Percentiles rank a stretch among this genome's conserved stretches.
These are phyloP conservation scores for Trididemnum miniatum DNA, from an alignment of 23 tunicate genomes.

Conservation along the genomic window DNA sequence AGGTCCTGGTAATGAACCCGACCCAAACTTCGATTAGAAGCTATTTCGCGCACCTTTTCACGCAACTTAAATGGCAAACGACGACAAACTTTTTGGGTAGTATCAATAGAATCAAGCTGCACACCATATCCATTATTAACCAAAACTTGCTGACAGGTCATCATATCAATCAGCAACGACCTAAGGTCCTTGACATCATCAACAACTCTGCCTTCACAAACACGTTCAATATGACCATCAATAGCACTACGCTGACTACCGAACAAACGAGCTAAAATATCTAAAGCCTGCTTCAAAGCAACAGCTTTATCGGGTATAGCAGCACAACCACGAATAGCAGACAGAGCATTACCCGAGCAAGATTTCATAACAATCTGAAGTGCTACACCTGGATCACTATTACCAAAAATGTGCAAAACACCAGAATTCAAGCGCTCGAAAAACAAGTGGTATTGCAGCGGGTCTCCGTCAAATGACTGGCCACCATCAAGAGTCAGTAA, in stretches of 20 bases:
- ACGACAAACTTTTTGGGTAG: neutral
- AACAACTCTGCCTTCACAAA: neutral
- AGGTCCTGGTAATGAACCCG: neutral
- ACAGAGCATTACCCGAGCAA: neutral
- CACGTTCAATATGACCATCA: neutral
- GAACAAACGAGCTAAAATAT: neutral
- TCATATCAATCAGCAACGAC: neutral
- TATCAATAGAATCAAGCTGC: neutral
- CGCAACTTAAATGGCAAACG: neutral
- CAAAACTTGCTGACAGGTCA: neutral
- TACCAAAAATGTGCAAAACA: neutral
- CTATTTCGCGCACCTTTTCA: neutral
- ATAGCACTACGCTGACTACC: neutral
- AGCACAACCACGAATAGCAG: neutral
- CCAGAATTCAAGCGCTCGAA: neutral
- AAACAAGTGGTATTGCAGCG: neutral
- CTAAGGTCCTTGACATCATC: neutral
- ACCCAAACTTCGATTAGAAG: neutral
- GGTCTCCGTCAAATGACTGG: neutral
- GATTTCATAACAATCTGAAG: neutral
- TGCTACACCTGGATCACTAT: neutral
- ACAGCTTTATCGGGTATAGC: neutral
- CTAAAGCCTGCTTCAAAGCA: neutral
- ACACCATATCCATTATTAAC: neutral
- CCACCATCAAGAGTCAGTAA: neutral